Percentiles rank a stretch among this genome's conserved stretches.
Conservation (phyloP, 1,140 invertebrate genomes). For the Orchestia grillus region DNA sequence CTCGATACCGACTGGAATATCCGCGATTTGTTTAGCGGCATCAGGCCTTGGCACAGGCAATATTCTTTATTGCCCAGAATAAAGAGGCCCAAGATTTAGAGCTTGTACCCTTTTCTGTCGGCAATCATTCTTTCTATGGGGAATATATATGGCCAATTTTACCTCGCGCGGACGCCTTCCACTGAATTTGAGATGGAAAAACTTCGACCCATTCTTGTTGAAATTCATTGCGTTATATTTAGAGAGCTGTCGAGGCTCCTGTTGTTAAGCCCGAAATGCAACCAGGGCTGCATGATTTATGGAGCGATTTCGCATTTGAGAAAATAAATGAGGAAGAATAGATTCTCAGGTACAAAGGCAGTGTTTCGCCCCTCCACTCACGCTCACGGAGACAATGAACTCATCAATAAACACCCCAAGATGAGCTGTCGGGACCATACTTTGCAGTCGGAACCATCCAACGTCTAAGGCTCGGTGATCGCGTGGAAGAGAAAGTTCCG, state of each 20-base stretch:
- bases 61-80: constrained; percentile 34
- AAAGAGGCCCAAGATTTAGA: neutral
- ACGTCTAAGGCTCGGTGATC: too few relatives aligned
- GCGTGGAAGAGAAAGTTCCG: too few relatives aligned
- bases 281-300: neutral
- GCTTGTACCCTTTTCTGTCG: neutral
- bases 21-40: neutral
- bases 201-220: neutral
- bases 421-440: neutral
- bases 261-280: neutral
- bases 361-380: neutral
- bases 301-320: neutral
- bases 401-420: neutral
- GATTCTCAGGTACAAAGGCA: neutral
- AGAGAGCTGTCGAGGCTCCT: neutral
- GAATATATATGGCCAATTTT: neutral
- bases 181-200: neutral
- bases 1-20: neutral
- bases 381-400: neutral
- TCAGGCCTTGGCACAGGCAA: constrained; percentile 20
- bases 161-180: neutral
- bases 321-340: neutral
- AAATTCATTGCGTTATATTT: neutral
- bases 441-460: neutral
- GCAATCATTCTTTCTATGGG: constrained; percentile 7